Conservation (phyloP, 2,888 invertebrate genomes). For the Sinelater perroti region DNA sequence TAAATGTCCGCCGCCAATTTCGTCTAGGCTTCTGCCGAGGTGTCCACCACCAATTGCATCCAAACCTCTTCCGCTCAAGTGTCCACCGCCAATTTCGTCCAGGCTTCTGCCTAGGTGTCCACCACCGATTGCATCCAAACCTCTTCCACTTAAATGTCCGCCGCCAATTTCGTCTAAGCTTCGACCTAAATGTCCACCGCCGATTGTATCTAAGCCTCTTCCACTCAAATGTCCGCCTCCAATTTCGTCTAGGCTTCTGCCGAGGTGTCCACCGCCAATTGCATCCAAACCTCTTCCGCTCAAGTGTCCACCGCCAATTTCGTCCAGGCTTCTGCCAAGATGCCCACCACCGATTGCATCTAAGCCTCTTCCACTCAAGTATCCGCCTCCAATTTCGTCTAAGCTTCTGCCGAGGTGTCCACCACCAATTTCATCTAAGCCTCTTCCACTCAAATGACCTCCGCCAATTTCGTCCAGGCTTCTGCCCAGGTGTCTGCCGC, state of each 20-base stretch:
- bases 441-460: constrained; percentile 38
- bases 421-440: constrained; percentile 35
- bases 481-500: constrained; percentile 37
- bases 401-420: constrained; percentile 32
- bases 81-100: constrained; percentile 41
- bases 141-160: constrained; percentile 38
- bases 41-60: constrained; percentile 40
- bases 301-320: constrained; percentile 40
- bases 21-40: constrained; percentile 30
- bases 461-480: constrained; percentile 42
- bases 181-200: constrained; percentile 39
- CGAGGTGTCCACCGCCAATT: constrained; percentile 38
- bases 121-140: constrained; percentile 39
- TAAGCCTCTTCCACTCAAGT: constrained; percentile 32
- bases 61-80: constrained; percentile 35
- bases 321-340: constrained; percentile 36
- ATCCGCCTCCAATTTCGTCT: constrained; percentile 40
- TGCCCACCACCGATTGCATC: constrained; percentile 38
- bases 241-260: constrained; percentile 35
- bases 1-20: constrained; percentile 40
- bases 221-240: constrained; percentile 39
- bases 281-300: constrained; percentile 39
- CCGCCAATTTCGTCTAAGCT: constrained; percentile 39
- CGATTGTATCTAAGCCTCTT: constrained; percentile 37
- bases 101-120: constrained; percentile 38